Evolutionary conservation across 2,888 invertebrate species (phyloP).

Genomic region (Phragmatobia fuliginosa): DNA sequence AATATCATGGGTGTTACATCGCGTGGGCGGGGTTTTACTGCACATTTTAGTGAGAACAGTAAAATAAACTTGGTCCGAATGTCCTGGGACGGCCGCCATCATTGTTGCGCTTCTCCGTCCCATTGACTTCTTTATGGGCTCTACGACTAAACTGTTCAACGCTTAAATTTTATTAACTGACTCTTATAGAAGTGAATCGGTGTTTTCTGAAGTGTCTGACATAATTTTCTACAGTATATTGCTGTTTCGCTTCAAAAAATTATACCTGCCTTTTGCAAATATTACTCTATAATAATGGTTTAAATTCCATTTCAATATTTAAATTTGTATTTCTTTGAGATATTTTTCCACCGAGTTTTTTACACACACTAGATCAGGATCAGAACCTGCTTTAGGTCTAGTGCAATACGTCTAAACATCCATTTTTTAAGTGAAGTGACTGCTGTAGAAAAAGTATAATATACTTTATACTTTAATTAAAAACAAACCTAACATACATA

Average conservation of each 20-base stretch:
- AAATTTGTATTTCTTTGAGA: neutral
- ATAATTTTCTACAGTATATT: slow-evolving; percentile 39
- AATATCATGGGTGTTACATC: slow-evolving; percentile 76
- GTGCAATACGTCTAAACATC: no score
- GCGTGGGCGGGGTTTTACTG: slow-evolving; percentile 83
- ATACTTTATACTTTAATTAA: no score
- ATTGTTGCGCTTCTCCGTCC: slow-evolving; percentile 70
- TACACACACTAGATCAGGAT: no score
- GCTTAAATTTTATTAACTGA: slow-evolving; percentile 69
- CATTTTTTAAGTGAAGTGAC: no score
- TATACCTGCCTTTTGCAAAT: neutral
- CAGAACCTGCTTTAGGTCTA: no score
- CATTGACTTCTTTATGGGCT: slow-evolving; percentile 71
- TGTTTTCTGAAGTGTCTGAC: slow-evolving; percentile 42
- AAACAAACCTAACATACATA: no score
- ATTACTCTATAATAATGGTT: neutral
- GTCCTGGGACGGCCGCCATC: slow-evolving; percentile 72
- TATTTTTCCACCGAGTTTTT: no score
- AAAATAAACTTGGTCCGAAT: slow-evolving; percentile 78
- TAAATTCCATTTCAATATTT: neutral
- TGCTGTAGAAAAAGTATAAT: no score
- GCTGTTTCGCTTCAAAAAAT: slow-evolving; percentile 16
- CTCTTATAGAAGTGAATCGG: slow-evolving; percentile 50
- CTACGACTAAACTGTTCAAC: slow-evolving; percentile 71
- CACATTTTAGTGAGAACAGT: slow-evolving; percentile 77